Evolutionary conservation across 2,113 vertebrate species (phyloP).

Genomic region (Dasypus novemcinctus): DNA sequence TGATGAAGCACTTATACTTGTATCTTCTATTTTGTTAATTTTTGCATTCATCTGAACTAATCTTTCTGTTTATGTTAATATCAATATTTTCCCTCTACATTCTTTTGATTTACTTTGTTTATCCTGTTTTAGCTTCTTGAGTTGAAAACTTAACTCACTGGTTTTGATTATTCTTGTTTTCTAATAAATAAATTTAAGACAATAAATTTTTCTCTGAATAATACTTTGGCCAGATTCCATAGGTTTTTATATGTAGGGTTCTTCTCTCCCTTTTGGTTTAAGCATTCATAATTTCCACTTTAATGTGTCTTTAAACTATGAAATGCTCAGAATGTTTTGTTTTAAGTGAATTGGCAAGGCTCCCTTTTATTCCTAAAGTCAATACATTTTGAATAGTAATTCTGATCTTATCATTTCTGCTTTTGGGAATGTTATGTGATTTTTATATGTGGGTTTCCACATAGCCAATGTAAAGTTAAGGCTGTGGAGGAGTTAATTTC

Average conservation of each 20-base stretch:
- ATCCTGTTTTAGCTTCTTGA: neutral
- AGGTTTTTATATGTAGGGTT: neutral
- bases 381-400: neutral
- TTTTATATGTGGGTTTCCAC: neutral
- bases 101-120: conserved; percentile 17
- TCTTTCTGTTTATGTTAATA: neutral
- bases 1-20: neutral
- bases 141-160: neutral
- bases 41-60: neutral
- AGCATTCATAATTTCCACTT: neutral
- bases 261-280: neutral
- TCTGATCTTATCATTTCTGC: conserved; percentile 15
- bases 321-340: neutral
- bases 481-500: neutral
- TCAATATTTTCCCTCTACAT: neutral
- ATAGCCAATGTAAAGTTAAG: neutral
- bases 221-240: neutral
- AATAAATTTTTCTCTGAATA: conserved; percentile 6
- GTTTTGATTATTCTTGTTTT: conserved; percentile 6
- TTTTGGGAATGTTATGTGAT: neutral
- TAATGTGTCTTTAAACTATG: conserved; percentile 8
- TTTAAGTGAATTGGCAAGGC: neutral
- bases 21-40: neutral
- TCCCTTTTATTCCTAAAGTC: conserved; percentile 6
- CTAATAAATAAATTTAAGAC: conserved; percentile 10